Evolutionary conservation across 2,113 vertebrate genomes (phyloP).

Genomic region (Lepisosteus oculatus): DNA sequence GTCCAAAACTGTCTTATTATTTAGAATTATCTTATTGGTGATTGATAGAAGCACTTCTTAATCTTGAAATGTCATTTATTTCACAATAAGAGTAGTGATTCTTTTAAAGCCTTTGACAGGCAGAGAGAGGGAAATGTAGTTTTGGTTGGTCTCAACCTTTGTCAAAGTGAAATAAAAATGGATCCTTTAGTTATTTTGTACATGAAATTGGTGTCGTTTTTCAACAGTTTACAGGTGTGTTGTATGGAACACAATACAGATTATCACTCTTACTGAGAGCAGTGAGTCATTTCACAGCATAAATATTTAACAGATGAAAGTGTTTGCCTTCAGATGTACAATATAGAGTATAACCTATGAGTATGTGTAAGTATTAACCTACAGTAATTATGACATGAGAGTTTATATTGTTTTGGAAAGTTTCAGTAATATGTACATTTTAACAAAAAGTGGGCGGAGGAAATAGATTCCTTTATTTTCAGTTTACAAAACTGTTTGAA

Average conservation of each 20-base stretch:
- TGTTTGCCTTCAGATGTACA: too few relatives aligned
- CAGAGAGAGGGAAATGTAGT: slow-evolving; percentile 32
- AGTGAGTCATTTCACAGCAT: neutral
- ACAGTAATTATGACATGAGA: too few relatives aligned
- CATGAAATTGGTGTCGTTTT: slow-evolving; percentile 5
- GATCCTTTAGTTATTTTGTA: slow-evolving; percentile 6
- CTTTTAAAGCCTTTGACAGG: slow-evolving; percentile 44
- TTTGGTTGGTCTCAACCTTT: slow-evolving; percentile 7
- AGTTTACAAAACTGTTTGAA: too few relatives aligned
- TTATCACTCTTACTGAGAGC: neutral
- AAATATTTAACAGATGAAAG: too few relatives aligned
- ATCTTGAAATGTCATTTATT: slow-evolving; percentile 72
- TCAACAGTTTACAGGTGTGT: slow-evolving; percentile 6
- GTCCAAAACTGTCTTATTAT: slow-evolving; percentile 73
- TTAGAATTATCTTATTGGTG: slow-evolving; percentile 74
- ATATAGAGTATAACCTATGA: too few relatives aligned
- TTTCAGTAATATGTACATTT: too few relatives aligned
- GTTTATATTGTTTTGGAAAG: too few relatives aligned
- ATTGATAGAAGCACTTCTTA: slow-evolving; percentile 70
- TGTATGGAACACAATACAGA: slow-evolving; percentile 14
- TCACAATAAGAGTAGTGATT: slow-evolving; percentile 58
- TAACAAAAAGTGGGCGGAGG: too few relatives aligned
- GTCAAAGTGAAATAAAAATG: neutral
- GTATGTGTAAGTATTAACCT: too few relatives aligned
- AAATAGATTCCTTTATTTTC: too few relatives aligned